Base-by-base conservation (phyloP, 2,113 vertebrate genomes). In the Ageneiosus marmoratus region DNA sequence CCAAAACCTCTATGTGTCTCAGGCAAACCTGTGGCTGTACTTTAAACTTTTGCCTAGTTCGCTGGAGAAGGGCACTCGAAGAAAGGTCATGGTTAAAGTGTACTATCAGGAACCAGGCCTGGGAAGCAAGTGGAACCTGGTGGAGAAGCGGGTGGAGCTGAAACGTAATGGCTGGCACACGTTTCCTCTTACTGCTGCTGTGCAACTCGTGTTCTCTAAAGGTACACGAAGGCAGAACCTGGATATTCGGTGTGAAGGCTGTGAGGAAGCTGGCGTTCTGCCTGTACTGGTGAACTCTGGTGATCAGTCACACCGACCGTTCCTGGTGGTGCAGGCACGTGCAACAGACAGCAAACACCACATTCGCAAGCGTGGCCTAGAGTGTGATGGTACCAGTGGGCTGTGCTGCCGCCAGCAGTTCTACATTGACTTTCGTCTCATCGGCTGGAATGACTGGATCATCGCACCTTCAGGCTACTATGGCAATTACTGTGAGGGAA, bases 361-460 rank as follows among this genome's bases (percentile, higher is more conserved):
- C 37, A 98, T 98, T 87, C 95, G 96, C 48, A 99, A 99, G 92
- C 91, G 98, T 65, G 98, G 98, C 81, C 95, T 99, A 89, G 98
- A 99, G 90, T 99, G 98, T 2, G 98, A 99, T 78, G 98, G 97
- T 78, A 94, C 94, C 91, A 95, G 92, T 89, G 94, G 93, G 91
- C 94, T 99, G 87, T 99, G 98, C 93, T 99, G 98, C 93, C 94
- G 98, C 74, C 96, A 97, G 90, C 97, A 97, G 94, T 98, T 99
- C 94, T 99, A 96, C 95, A 98, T 99, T 80, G 98, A 99, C 93
- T 99, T 99, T 92, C 95, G 96, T 87, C 95, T 97, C 91, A 99
- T 99, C 73, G 97, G 97, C 88, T 99, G 98, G 98, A 98, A 96
- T 84, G 98, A 99, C 93, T 99, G 98, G 98, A 99, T 99, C 96